Evolutionary conservation across 2,797 vertebrate species (phyloP).

Genomic region (Columba guinea): DNA sequence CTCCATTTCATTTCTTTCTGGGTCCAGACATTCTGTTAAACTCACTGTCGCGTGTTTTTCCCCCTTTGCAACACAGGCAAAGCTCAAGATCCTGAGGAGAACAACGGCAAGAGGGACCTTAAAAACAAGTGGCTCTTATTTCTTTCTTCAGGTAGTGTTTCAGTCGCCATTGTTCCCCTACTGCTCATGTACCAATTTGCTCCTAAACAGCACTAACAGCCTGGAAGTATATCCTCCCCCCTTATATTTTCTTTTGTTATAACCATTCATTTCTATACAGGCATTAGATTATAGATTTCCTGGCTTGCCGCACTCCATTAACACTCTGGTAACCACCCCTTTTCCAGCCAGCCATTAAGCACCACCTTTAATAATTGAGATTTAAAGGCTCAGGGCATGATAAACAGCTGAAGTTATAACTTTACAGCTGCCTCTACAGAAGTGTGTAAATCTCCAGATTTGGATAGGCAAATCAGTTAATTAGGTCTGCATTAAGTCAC

Average conservation of each 20-base stretch:
- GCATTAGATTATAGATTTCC: conserved; percentile 56
- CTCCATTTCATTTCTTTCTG: conserved; percentile 11
- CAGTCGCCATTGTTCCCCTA: conserved; percentile 28
- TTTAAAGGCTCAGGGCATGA: conserved; percentile 64
- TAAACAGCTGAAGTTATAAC: conserved; percentile 51
- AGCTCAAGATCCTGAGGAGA: not conserved
- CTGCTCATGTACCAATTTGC: conserved; percentile 61
- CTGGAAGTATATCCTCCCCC: not conserved
- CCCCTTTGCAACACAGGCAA: conserved; percentile 20
- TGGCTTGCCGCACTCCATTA: conserved; percentile 21
- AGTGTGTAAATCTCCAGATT: conserved; percentile 47
- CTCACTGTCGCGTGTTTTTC: not conserved
- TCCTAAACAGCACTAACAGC: conserved; percentile 54
- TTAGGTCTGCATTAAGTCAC: conserved; percentile 40
- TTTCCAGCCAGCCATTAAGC: conserved; percentile 60
- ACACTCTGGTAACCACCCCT: conserved; percentile 22
- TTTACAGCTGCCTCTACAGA: conserved; percentile 39
- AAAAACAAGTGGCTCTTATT: conserved; percentile 33
- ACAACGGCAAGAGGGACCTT: not conserved
- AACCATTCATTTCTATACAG: conserved; percentile 32
- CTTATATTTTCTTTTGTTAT: conserved; percentile 37
- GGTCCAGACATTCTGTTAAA: conserved; percentile 34
- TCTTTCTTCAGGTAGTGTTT: conserved; percentile 63
- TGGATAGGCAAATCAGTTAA: conserved; percentile 45
- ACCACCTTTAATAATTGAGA: conserved; percentile 70